Percentiles rank a stretch among this genome's conserved stretches.
Evolutionary conservation across 2,113 vertebrate species (phyloP).

Genomic region (Haplochromis burtoni): DNA sequence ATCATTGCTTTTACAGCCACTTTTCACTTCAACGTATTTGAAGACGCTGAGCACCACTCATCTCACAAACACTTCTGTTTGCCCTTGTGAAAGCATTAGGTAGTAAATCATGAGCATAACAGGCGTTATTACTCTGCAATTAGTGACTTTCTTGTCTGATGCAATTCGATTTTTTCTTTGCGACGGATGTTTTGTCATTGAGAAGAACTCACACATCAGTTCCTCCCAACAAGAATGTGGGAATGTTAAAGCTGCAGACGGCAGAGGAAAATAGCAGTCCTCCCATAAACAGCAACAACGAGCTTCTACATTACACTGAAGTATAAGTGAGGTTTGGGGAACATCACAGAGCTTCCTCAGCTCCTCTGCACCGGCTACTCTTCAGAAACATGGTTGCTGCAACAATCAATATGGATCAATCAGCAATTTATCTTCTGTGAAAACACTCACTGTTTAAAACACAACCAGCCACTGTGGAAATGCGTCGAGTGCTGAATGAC

Average conservation of each 20-base stretch:
- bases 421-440: neutral
- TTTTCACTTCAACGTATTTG: constrained; percentile 6
- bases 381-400: neutral
- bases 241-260: constrained; percentile 12
- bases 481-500: neutral
- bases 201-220: neutral
- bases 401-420: constrained; percentile 23
- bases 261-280: neutral
- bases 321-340: neutral
- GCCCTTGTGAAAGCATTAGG: constrained; percentile 3
- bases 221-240: neutral
- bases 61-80: neutral
- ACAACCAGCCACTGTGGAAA: neutral
- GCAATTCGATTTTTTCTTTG: neutral
- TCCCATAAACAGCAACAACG: constrained; percentile 13
- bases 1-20: constrained; percentile 8
- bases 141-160: neutral
- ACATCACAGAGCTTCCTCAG: neutral
- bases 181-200: neutral
- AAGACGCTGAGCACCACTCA: neutral
- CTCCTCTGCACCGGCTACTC: neutral
- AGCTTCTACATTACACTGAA: constrained; percentile 25
- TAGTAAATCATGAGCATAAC: neutral
- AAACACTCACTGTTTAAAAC: neutral
- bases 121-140: neutral